Evolutionary conservation across 2,888 invertebrate genomes (phyloP), one percentile per base, ranked within the genome.

Genomic region (Diloba caeruleocephala): DNA sequence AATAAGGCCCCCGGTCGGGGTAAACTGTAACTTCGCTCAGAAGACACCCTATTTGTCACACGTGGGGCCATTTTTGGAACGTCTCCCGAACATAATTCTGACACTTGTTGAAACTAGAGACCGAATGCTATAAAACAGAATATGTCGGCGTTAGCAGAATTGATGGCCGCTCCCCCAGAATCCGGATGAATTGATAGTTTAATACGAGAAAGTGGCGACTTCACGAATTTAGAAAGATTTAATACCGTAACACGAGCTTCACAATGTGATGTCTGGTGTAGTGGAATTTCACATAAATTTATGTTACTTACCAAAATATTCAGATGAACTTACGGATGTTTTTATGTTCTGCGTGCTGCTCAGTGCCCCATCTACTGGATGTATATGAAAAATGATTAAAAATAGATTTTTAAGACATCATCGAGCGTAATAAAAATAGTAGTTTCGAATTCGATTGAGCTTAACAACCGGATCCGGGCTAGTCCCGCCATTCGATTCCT

Each of bases 381-480:
- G 12, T 63, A 68, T 65, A 66, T 45, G 41, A 58, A 17, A 65
- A 72, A 69, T 73, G 31, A 76, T 81, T 76, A 67, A 78, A 85
- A 82, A 84, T 82, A 79, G 72, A 74, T 80, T 79, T 58, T 79
- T 78, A 81, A 81, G 79, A 79, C 76, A 76, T 78, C 86, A 84
- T 82, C 79, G 71, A 79, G 71, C 67, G 84, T 79, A 85, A 89
- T 91, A 90, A 90, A 92, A 91, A 92, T 91, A 89, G 88, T 86
- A 68, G 81, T 84, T 88, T 86, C 79, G 83, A 86, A 84, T 88
- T 86, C 79, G 83, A 86, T 87, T 79, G 81, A 78, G 84, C 81
- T 82, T 85, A 85, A 88, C 85, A 87, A 87, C 89, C 92, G 89
- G 90, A 90, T 90, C 89, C 89, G 87, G 90, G 88, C 83, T 79